Evolutionary conservation across 1,140 invertebrate species (phyloP), one percentile per base, ranked within the genome.

Genomic region (Musca vetustissima): DNA sequence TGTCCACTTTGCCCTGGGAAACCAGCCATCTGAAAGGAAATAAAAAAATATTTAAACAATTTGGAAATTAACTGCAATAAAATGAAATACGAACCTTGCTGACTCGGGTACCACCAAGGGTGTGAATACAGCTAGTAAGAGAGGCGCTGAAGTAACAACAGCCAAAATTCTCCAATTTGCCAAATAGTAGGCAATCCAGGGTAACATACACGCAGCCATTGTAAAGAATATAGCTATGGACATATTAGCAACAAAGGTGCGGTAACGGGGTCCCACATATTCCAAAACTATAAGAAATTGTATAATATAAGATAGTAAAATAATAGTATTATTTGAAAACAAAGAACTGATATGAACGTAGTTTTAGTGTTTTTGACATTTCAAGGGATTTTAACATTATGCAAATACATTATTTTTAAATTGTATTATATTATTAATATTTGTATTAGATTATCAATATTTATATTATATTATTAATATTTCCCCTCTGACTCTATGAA

Each of bases 211-310:
- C 0, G 93, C 87, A 1, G 92, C 93, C 11, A 91, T 83, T 0
- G 93, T 94, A 83, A 94, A 94, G 85, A 94, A 95, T 14, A 95
- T 85, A 0, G 93, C 93, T 67, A 95, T 94, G 1, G 92, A 93
- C 90, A 94, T 93, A 80, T 94, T 94, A 14, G 92, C 93, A 0
- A 94, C 92, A 75, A 95, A 92, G 0, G 93, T 95, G 3, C 93
- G 84, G 89, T 92, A 94, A 84, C 92, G 91, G 64, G 93, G 93
- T 21, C 93, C 93, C 6, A 94, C 92, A 80, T 95, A 95, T 80
- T 95, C 93, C 68, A 95, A 79, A 43, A 94, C 93, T 94, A 81
- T 15, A 85, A 85, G 71, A 67, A 61, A 67, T 3, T 28, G 28
- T n/a, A n/a, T n/a, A n/a, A n/a, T n/a, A n/a, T n/a, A n/a, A n/a